Evolutionary conservation across 2,888 invertebrate species (phyloP).

Genomic region (Phaedon cochleariae): DNA sequence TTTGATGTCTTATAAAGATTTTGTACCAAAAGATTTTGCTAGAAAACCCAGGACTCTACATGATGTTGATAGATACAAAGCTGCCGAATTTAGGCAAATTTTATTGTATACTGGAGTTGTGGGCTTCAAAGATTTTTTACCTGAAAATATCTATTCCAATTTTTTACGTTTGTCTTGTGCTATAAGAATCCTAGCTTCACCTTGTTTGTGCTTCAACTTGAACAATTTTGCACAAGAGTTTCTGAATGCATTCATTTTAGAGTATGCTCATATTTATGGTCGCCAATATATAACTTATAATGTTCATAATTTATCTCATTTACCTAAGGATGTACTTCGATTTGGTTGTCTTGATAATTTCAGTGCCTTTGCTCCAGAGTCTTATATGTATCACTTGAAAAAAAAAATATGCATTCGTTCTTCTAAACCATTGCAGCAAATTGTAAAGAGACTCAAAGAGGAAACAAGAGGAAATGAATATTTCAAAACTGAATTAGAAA

Average conservation of each 20-base stretch:
- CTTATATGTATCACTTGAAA: too few species aligned
- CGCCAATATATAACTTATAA: conserved; percentile 39
- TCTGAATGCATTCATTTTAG: conserved; percentile 36
- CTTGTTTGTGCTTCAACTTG: conserved; percentile 22
- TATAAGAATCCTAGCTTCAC: conserved; percentile 36
- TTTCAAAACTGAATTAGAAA: too few species aligned
- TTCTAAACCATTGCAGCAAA: too few species aligned
- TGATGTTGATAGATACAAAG: conserved; percentile 16
- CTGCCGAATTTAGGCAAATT: conserved; percentile 17
- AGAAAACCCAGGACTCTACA: conserved; percentile 10
- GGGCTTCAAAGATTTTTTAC: conserved; percentile 38
- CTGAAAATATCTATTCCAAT: conserved; percentile 32
- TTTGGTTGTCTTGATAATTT: conserved; percentile 42
- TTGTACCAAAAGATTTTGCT: conserved; percentile 10
- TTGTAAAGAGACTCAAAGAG: too few species aligned
- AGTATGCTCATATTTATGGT: conserved; percentile 38
- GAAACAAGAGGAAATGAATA: too few species aligned
- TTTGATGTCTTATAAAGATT: conserved; percentile 3
- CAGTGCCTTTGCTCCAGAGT: conserved; percentile 31
- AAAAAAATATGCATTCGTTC: too few species aligned
- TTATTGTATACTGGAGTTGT: conserved; percentile 37
- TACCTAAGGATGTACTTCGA: conserved; percentile 34
- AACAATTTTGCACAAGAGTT: conserved; percentile 37
- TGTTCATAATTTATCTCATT: conserved; percentile 43
- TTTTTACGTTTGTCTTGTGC: conserved; percentile 39